Conservation (phyloP, 2,888 invertebrate species). For the Agonopterix alstromeriana region DNA sequence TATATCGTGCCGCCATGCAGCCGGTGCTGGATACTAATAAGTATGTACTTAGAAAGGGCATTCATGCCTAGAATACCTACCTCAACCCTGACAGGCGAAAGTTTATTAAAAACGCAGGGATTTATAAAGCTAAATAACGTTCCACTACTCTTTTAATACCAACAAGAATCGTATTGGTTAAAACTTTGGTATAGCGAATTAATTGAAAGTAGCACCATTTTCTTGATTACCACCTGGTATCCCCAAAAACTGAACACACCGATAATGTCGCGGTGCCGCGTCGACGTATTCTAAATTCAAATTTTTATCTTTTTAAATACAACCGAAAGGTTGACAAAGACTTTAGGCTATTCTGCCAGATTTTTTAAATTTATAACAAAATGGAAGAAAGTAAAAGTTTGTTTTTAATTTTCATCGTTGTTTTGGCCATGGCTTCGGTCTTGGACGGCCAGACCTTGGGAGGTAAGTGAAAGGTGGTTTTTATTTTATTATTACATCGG, state of each 20-base stretch:
- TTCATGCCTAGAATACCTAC: not conserved
- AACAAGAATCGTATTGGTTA: not conserved
- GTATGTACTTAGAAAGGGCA: no score
- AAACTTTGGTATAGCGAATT: not conserved
- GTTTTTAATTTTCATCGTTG: slow-evolving; percentile 32
- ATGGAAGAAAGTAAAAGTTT: slow-evolving; percentile 37
- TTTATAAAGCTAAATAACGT: not conserved
- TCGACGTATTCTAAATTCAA: slow-evolving; percentile 32
- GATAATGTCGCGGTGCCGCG: slow-evolving; percentile 16
- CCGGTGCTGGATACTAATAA: no score
- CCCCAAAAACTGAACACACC: not conserved
- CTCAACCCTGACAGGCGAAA: not conserved
- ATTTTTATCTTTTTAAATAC: slow-evolving; percentile 10
- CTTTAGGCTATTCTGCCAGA: not conserved
- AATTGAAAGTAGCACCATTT: no score
- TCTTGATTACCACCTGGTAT: no score
- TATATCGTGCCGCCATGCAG: no score
- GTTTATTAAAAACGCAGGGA: not conserved
- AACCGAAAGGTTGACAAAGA: slow-evolving; percentile 1
- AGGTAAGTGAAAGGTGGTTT: slow-evolving; percentile 64
- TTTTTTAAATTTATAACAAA: slow-evolving; percentile 16
- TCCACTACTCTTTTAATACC: not conserved
- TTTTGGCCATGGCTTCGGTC: slow-evolving; percentile 35
- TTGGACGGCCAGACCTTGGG: slow-evolving; percentile 59
- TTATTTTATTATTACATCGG: slow-evolving; percentile 12